phyloP scores from a whole-genome alignment of 2,797 vertebrate species.

The Enteromius thamalakanensis region DNA sequence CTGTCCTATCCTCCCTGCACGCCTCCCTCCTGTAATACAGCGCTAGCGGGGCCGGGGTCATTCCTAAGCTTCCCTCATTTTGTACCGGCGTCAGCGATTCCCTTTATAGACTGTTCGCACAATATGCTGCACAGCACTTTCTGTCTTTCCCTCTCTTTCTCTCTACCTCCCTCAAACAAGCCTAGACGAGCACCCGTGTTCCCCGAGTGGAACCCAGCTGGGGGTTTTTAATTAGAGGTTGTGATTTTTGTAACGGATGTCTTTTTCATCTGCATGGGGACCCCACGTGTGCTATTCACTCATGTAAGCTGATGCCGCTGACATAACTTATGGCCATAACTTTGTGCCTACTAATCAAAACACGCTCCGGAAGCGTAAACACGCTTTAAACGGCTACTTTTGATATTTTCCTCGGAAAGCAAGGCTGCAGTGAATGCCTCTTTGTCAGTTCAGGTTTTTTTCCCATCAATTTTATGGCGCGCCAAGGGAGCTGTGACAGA shows the following conservation, averaged over 20 bases:
- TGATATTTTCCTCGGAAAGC: slow-evolving; percentile 60
- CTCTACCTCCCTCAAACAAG: slow-evolving; percentile 21
- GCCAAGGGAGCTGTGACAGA: slow-evolving; percentile 58
- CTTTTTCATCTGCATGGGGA: slow-evolving; percentile 39
- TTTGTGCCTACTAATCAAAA: slow-evolving; percentile 60
- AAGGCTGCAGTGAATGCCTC: slow-evolving; percentile 64
- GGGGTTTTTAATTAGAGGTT: slow-evolving; percentile 64
- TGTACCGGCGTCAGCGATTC: slow-evolving; percentile 70
- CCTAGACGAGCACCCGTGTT: slow-evolving; percentile 37
- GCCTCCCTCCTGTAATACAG: slow-evolving; percentile 32
- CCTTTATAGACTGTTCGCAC: slow-evolving; percentile 69
- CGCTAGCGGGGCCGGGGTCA: slow-evolving; percentile 57
- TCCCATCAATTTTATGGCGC: slow-evolving; percentile 57
- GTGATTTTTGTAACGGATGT: slow-evolving; percentile 48
- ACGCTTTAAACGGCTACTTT: slow-evolving; percentile 53
- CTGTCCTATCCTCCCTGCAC: slow-evolving; percentile 52
- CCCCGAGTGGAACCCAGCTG: slow-evolving; percentile 59
- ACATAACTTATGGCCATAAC: slow-evolving; percentile 63
- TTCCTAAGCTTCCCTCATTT: slow-evolving; percentile 66
- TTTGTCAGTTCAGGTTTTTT: slow-evolving; percentile 63
- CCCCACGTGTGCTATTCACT: slow-evolving; percentile 49
- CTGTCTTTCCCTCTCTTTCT: slow-evolving; percentile 41
- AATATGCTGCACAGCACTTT: slow-evolving; percentile 67
- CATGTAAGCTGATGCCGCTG: slow-evolving; percentile 44
- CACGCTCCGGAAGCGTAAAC: slow-evolving; percentile 45